These are phyloP conservation scores for Agrotis segetum DNA, from an alignment of 2,888 invertebrate species.

Conservation along the genomic window DNA sequence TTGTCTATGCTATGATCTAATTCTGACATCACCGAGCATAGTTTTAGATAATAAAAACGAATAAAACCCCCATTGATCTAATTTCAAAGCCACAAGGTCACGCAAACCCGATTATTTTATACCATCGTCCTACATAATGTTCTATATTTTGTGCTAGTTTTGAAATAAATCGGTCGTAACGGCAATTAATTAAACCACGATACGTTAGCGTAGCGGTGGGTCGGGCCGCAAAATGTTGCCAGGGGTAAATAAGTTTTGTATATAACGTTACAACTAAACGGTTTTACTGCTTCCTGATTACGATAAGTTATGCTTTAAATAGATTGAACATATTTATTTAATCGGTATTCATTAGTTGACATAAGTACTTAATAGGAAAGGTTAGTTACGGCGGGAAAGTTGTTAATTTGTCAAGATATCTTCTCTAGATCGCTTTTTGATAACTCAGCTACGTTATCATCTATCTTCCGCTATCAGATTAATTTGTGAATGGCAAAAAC, in stretches of 20 bases:
- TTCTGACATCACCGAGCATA: constrained; percentile 49
- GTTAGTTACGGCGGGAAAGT: constrained; percentile 1
- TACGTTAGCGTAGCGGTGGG: constrained; percentile 45
- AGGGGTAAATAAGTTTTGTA: constrained; percentile 58
- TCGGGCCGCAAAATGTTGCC: constrained; percentile 58
- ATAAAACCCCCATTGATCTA: constrained; percentile 48
- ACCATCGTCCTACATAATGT: constrained; percentile 55
- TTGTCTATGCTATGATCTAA: constrained; percentile 9
- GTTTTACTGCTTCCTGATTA: constrained; percentile 57
- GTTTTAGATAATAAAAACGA: constrained; percentile 31
- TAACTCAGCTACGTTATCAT: not conserved
- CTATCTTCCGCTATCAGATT: not conserved
- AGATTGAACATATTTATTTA: constrained; percentile 43
- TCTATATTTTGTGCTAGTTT: constrained; percentile 55
- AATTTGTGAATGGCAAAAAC: not conserved
- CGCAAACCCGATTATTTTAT: constrained; percentile 58
- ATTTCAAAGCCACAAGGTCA: constrained; percentile 52
- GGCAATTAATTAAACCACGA: constrained; percentile 62
- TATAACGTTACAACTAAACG: constrained; percentile 51
- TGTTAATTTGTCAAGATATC: not conserved
- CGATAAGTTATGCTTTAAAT: constrained; percentile 49
- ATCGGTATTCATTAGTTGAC: constrained; percentile 33
- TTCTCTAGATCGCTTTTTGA: not conserved
- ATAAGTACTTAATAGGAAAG: constrained; percentile 17
- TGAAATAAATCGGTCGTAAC: constrained; percentile 56